Conservation (phyloP, 64 coral and sea anemone species). For the Catalaphyllia jardinei region DNA sequence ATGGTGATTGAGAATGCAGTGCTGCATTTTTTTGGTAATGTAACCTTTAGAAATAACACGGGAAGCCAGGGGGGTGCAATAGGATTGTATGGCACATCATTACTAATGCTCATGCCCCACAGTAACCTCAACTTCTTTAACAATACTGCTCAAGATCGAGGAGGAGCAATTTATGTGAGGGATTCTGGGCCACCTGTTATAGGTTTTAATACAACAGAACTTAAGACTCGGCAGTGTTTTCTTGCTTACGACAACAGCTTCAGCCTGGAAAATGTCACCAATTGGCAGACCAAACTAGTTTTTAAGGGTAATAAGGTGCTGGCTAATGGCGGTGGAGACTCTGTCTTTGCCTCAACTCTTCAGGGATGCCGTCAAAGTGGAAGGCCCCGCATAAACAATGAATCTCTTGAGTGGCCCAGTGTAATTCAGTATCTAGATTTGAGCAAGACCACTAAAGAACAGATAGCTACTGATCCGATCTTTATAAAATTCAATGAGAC, state of each 20-base stretch:
- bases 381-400: slow-evolving; percentile 57
- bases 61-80: slow-evolving; percentile 74
- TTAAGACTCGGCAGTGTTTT: slow-evolving; percentile 73
- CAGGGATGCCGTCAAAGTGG: slow-evolving; percentile 65
- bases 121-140: slow-evolving; percentile 54
- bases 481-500: slow-evolving; percentile 41
- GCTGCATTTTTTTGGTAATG: slow-evolving; percentile 54
- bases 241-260: slow-evolving; percentile 60
- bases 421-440: slow-evolving; percentile 39
- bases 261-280: slow-evolving; percentile 16
- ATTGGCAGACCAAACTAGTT: slow-evolving; percentile 70
- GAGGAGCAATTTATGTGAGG: slow-evolving; percentile 73
- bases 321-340: slow-evolving; percentile 59
- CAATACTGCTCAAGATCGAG: slow-evolving; percentile 62
- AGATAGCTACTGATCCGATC: slow-evolving; percentile 87
- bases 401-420: slow-evolving; percentile 68
- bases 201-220: slow-evolving; percentile 74
- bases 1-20: slow-evolving; percentile 77
- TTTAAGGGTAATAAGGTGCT: slow-evolving; percentile 63
- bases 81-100: slow-evolving; percentile 78
- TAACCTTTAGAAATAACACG: slow-evolving; percentile 52
- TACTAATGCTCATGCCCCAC: slow-evolving; percentile 75
- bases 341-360: slow-evolving; percentile 80
- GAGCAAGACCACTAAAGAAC: background rate
- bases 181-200: slow-evolving; percentile 69